phyloP scores from a whole-genome alignment of 2,888 invertebrate genomes.

The Protophormia terraenovae region DNA sequence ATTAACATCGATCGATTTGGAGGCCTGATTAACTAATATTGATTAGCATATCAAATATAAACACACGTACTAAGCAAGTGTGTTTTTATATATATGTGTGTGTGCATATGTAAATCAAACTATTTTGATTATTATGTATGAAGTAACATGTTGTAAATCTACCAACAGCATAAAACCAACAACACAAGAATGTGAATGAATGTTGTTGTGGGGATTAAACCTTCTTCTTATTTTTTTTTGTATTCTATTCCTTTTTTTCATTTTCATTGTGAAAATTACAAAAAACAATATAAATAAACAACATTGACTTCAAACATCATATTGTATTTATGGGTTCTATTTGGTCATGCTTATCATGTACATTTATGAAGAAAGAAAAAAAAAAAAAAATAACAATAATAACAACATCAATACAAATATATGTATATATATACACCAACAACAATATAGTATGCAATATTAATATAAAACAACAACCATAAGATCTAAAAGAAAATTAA shows the following conservation, averaged over 20 bases:
- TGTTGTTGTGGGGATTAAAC: conserved; percentile 3
- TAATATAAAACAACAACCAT: not conserved
- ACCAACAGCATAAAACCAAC: not conserved
- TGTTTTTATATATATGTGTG: not conserved
- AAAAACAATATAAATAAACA: not conserved
- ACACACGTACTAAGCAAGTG: not conserved
- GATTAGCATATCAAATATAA: conserved; percentile 18
- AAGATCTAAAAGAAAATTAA: conserved; percentile 10
- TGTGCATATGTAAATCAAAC: conserved; percentile 8
- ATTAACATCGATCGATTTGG: conserved; percentile 30
- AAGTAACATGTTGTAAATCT: conserved; percentile 26
- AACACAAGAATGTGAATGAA: not conserved
- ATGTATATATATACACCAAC: not conserved
- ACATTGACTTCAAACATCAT: not conserved
- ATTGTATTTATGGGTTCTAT: conserved; percentile 47
- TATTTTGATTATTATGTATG: conserved; percentile 17
- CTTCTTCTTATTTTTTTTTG: too few relatives aligned
- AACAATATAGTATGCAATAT: too few relatives aligned
- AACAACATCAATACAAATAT: not conserved
- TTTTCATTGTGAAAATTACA: not conserved
- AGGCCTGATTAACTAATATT: conserved; percentile 5
- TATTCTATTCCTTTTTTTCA: too few relatives aligned
- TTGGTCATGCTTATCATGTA: conserved; percentile 52
- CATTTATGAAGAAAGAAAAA: not conserved
- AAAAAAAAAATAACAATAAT: not conserved